Percentiles rank a stretch among this genome's conserved stretches.
Conservation (phyloP, 2,113 vertebrate genomes). For the Cebus imitator region DNA sequence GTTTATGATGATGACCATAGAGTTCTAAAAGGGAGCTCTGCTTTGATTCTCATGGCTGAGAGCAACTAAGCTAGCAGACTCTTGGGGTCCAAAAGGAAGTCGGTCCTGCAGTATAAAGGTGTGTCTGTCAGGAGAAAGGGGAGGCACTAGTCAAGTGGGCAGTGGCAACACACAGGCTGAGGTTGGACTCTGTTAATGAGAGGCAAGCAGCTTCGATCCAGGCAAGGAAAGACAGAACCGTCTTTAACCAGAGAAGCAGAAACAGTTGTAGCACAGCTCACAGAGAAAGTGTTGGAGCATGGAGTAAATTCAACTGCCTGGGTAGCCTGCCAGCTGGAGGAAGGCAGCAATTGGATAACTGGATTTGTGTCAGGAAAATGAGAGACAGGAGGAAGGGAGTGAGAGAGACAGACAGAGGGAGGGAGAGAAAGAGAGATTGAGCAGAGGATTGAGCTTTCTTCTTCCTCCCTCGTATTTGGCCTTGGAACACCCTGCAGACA, state of each 20-base stretch:
- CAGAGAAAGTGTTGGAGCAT: slow-evolving; percentile 17
- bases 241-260: slow-evolving; percentile 39
- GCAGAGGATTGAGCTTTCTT: background rate
- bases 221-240: background rate
- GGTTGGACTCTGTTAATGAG: background rate
- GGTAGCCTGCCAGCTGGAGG: background rate
- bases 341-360: slow-evolving; percentile 15
- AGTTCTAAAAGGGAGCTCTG: background rate
- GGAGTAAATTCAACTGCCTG: background rate
- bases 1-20: background rate
- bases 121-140: background rate
- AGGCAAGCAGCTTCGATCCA: background rate
- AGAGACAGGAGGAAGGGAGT: background rate
- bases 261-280: background rate
- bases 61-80: background rate
- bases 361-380: slow-evolving; percentile 39
- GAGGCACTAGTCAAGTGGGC: background rate
- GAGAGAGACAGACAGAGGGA: background rate
- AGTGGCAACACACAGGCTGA: background rate
- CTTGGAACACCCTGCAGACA: background rate
- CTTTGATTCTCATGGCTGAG: background rate
- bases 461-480: background rate
- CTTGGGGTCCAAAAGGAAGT: background rate
- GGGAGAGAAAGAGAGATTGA: background rate
- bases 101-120: background rate